phyloP scores from a whole-genome alignment of 1,140 invertebrate genomes.

The Glossosoma conforme region DNA sequence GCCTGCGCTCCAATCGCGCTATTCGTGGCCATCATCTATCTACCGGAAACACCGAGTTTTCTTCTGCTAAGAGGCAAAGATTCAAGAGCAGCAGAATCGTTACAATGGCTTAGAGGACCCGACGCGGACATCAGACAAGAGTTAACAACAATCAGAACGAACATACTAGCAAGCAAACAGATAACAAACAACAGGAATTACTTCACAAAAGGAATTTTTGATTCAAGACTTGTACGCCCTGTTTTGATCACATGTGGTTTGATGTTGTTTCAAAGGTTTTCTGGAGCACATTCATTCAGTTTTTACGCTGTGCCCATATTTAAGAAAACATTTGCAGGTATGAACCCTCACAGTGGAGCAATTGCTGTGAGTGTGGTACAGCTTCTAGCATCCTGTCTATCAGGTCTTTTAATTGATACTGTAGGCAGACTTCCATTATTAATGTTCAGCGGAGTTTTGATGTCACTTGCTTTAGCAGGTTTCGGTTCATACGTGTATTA shows the following conservation, averaged over 20 bases:
- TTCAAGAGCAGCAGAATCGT: constrained; percentile 68
- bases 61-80: constrained; percentile 69
- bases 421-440: constrained; percentile 71
- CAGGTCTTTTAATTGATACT: constrained; percentile 73
- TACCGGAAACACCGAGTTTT: constrained; percentile 81
- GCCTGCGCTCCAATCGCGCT: constrained; percentile 67
- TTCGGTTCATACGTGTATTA: constrained; percentile 79
- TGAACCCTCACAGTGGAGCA: constrained; percentile 77
- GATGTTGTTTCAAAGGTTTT: constrained; percentile 82
- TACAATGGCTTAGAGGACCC: constrained; percentile 71
- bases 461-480: constrained; percentile 73
- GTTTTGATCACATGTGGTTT: constrained; percentile 75
- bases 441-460: constrained; percentile 75
- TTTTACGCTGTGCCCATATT: constrained; percentile 80
- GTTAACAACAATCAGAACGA: constrained; percentile 60
- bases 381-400: constrained; percentile 69
- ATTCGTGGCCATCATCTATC: constrained; percentile 63
- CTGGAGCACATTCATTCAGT: constrained; percentile 75
- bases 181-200: constrained; percentile 36
- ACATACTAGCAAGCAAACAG: constrained; percentile 54
- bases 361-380: constrained; percentile 75
- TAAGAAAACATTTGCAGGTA: constrained; percentile 67
- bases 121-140: constrained; percentile 68
- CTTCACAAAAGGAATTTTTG: constrained; percentile 45
- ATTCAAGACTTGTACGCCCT: constrained; percentile 57